Evolutionary conservation across 1,140 invertebrate species (phyloP), one percentile per base, ranked within the genome.

Genomic region (Harpegnathos saltator): DNA sequence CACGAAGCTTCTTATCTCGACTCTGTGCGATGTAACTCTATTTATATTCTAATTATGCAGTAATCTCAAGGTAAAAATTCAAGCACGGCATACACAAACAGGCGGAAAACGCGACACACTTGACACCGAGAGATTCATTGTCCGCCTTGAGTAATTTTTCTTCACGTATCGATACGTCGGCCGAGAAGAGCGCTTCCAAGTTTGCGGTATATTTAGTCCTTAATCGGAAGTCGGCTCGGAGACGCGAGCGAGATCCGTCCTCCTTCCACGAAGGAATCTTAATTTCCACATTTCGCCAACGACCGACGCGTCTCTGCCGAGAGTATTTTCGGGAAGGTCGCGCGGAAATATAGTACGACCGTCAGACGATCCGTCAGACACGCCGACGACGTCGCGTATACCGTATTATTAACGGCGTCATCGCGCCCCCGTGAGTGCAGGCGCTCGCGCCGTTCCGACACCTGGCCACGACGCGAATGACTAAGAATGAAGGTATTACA

Each of bases 351-450:
- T 65, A 71, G 44, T n/a, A n/a, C 62, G 44, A 17, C 19, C 24
- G 9, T 86, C 68, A 84, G 86, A 87, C 73, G 58, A 84, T 84
- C 52, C 44, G 78, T 85, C 80, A 83, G 85, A 85, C 85, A 78
- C 50, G 56, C 50, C 69, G 66, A 69, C 82, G 85, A 74, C 81
- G 9, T 69, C 38, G 38, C 22, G 38, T 69, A 15, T 17, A 52
- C 68, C 26, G 52, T 84, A 48, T 80, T 82, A 83, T 78, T 85
- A 75, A 83, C 26, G 3, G 22, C 38, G 58, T 74, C 66, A 72
- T 81, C 44, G 50, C 19, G n/a, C 1, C 29, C 24, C 29, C 24
- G 22, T 17, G 12, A 65, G 4, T 38, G 48, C 22, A 22, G 11
- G 38, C 38, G 38, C n/a, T n/a, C 9, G 38, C 4, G 38, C 38